These are phyloP conservation scores for Raillietiella orientalis DNA, from an alignment of 2,888 invertebrate genomes.

Conservation along the genomic window DNA sequence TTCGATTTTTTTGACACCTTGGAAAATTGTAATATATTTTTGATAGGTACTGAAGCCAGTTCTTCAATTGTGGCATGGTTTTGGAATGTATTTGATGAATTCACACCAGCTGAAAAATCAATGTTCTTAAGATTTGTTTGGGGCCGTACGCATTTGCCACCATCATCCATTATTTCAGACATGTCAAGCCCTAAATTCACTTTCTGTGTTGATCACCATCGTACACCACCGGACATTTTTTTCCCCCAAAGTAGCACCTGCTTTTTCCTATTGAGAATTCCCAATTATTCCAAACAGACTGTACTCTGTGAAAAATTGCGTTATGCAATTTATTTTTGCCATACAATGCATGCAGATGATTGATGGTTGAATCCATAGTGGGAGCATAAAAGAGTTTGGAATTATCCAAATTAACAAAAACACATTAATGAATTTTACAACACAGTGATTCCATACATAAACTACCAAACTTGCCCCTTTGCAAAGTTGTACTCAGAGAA, in stretches of 20 bases:
- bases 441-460: no score
- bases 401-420: no score
- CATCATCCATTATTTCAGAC: conserved; percentile 9
- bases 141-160: conserved; percentile 25
- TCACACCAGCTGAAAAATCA: conserved; percentile 25
- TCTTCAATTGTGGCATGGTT: conserved; percentile 25
- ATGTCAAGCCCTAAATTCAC: no score
- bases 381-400: no score
- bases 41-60: conserved; percentile 23
- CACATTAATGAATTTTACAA: no score
- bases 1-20: no score
- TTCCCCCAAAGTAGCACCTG: no score
- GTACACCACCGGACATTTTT: conserved; percentile 15
- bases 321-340: conserved; percentile 29
- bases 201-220: conserved; percentile 1
- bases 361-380: conserved; percentile 24
- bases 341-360: conserved; percentile 31
- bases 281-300: conserved; percentile 20
- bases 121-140: conserved; percentile 30
- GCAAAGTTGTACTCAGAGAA: no score
- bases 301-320: conserved; percentile 24
- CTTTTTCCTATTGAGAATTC: conserved; percentile 25
- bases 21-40: no score
- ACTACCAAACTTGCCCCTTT: no score
- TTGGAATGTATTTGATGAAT: conserved; percentile 25